Percentiles rank a stretch among this genome's conserved stretches.
Conservation (phyloP, 2,888 invertebrate species). For the Caenorhabditis wallacei region DNA sequence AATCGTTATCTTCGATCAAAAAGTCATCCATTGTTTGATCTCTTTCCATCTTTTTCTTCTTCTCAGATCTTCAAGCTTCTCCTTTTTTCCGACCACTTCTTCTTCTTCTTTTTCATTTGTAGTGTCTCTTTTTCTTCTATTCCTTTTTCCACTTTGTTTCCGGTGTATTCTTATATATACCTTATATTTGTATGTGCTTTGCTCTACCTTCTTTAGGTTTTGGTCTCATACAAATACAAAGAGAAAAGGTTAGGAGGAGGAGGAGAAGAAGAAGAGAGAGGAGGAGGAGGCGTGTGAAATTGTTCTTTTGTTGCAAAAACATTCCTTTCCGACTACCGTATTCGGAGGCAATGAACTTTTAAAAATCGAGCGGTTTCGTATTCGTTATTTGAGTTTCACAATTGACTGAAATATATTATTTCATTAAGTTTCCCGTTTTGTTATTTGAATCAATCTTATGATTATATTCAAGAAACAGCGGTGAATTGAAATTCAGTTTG, state of each 20-base stretch:
- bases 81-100: conserved; percentile 37
- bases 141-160: conserved; percentile 27
- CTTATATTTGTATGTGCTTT: conserved; percentile 52
- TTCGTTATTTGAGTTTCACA: background rate
- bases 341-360: background rate
- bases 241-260: background rate
- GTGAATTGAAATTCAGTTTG: no score
- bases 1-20: conserved; percentile 40
- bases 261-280: no score
- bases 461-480: no score
- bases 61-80: conserved; percentile 11
- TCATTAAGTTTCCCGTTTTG: no score
- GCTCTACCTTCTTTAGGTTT: conserved; percentile 34
- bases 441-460: no score
- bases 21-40: conserved; percentile 39
- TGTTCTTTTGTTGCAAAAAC: conserved; percentile 28
- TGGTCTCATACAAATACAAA: conserved; percentile 10
- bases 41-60: conserved; percentile 13
- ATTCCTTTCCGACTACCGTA: conserved; percentile 23
- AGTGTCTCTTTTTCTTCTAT: conserved; percentile 17
- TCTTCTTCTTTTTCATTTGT: conserved; percentile 6
- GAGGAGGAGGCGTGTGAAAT: background rate
- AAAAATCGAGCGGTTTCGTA: background rate
- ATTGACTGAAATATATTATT: background rate
- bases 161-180: conserved; percentile 51